Percentiles rank a stretch among this genome's conserved stretches.
These are phyloP conservation scores for Polydrusus cervinus DNA, from an alignment of 2,888 invertebrate genomes.

Conservation along the genomic window DNA sequence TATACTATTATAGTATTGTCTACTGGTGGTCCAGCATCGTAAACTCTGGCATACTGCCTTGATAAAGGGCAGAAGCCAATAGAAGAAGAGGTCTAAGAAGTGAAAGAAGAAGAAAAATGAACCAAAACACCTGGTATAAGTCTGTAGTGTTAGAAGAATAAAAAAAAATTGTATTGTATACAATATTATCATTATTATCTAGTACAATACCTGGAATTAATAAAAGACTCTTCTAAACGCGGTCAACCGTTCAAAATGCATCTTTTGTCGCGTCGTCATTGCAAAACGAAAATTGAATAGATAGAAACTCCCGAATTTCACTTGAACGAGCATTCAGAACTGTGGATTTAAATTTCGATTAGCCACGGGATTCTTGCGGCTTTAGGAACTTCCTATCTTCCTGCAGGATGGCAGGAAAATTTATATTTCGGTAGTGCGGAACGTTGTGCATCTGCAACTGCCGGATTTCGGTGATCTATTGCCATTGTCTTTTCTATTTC, in stretches of 20 bases:
- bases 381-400: conserved; percentile 45
- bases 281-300: conserved; percentile 47
- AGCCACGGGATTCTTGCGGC: conserved; percentile 48
- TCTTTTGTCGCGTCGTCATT: conserved; percentile 34
- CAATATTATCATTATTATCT: no score
- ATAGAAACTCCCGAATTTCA: conserved; percentile 47
- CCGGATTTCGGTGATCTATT: conserved; percentile 25
- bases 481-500: conserved; percentile 33
- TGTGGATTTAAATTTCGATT: conserved; percentile 51
- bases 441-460: conserved; percentile 19
- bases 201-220: neutral
- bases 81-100: no score
- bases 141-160: no score
- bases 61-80: no score
- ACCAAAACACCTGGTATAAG: no score
- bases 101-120: no score
- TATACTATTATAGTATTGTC: no score
- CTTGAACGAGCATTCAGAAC: conserved; percentile 41
- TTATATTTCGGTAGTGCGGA: conserved; percentile 30
- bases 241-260: conserved; percentile 34
- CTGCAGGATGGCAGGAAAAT: conserved; percentile 44
- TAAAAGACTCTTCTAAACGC: neutral
- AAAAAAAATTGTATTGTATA: no score
- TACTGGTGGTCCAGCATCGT: no score
- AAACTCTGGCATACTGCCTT: no score